These are phyloP conservation scores for Aurelia coerulea DNA, from an alignment of 30 jellyfish, hydroid and myxozoan genomes.

Conservation along the genomic window DNA sequence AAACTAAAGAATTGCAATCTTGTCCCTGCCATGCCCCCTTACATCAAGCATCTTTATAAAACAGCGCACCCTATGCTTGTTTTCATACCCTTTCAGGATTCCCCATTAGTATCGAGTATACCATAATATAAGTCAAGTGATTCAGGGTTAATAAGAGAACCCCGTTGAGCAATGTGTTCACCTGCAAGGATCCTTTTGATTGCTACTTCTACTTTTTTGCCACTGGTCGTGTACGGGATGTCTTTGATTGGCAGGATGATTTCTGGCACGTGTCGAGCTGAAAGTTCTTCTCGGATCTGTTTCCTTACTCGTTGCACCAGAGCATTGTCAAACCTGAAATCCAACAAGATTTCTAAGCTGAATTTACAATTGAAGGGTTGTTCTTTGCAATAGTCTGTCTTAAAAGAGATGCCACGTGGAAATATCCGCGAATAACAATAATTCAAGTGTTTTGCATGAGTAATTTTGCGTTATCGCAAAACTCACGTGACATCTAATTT, in stretches of 20 bases:
- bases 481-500: too few relatives aligned
- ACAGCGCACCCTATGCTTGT: not conserved
- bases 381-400: too few relatives aligned
- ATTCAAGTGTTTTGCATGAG: too few relatives aligned
- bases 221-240: conserved; percentile 98
- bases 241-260: conserved; percentile 73
- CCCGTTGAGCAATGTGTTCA: conserved; percentile 84
- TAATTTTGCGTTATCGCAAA: too few relatives aligned
- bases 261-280: conserved; percentile 98
- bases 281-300: conserved; percentile 73
- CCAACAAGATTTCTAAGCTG: too few relatives aligned
- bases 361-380: too few relatives aligned
- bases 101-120: conserved; percentile 41
- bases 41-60: too few relatives aligned
- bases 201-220: conserved; percentile 98
- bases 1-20: too few relatives aligned
- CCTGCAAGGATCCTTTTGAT: conserved; percentile 91
- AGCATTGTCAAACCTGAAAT: conserved; percentile 68
- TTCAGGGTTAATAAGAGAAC: conserved; percentile 89
- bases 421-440: too few relatives aligned
- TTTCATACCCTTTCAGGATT: not conserved
- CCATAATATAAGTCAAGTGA: conserved; percentile 89
- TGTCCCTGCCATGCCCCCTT: too few relatives aligned
- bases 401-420: too few relatives aligned
- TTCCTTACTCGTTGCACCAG: conserved; percentile 62